Evolutionary conservation across 2,888 invertebrate species (phyloP).

Genomic region (Poecilus cupreus): DNA sequence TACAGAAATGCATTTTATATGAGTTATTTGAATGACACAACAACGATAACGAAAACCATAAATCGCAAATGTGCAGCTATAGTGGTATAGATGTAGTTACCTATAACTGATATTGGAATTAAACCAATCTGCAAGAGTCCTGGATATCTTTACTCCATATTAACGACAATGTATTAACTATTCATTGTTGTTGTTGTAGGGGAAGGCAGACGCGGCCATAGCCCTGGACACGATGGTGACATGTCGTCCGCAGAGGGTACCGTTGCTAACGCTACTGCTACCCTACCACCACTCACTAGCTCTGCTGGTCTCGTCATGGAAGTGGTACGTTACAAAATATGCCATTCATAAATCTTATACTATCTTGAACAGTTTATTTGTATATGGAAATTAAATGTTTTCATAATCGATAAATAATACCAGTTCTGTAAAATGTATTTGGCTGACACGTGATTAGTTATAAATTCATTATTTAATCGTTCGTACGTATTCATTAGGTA

Average conservation of each 20-base stretch:
- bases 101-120: no score
- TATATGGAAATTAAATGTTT: not conserved
- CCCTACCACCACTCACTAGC: not conserved
- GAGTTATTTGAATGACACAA: no score
- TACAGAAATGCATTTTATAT: no score
- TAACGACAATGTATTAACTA: no score
- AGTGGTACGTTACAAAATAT: slow-evolving; percentile 45
- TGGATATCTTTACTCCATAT: no score
- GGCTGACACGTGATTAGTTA: not conserved
- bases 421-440: not conserved
- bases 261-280: not conserved
- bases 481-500: not conserved
- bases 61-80: no score
- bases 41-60: no score
- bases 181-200: no score
- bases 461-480: not conserved
- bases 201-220: slow-evolving; percentile 20
- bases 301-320: slow-evolving; percentile 1
- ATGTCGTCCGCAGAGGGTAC: no score
- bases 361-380: not conserved
- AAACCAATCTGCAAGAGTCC: no score
- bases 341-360: not conserved
- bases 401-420: slow-evolving; percentile 11
- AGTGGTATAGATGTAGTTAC: no score
- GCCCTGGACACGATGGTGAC: not conserved